phyloP scores from a whole-genome alignment of 2,113 vertebrate genomes.

The Seriola dumerili region DNA sequence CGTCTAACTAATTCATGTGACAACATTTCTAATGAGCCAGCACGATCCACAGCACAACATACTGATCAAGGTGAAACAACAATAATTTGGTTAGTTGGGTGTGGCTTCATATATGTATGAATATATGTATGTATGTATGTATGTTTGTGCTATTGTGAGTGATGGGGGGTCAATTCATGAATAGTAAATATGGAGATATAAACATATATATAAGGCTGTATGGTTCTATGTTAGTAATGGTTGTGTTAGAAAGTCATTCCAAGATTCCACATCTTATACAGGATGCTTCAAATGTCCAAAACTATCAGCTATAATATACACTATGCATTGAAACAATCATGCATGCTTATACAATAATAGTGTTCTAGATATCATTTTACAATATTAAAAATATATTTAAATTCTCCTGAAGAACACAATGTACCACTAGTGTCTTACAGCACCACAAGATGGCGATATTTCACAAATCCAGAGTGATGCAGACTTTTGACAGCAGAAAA shows the following conservation, averaged over 20 bases:
- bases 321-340: neutral
- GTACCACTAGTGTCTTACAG: constrained; percentile 23
- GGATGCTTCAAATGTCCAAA: neutral
- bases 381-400: constrained; percentile 27
- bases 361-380: neutral
- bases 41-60: neutral
- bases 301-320: neutral
- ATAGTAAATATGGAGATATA: neutral
- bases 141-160: neutral
- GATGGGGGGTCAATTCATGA: neutral
- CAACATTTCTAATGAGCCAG: neutral
- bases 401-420: constrained; percentile 49
- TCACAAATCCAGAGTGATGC: constrained; percentile 36
- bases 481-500: constrained; percentile 38
- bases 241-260: neutral
- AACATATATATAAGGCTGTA: neutral
- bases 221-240: neutral
- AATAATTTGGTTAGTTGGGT: neutral
- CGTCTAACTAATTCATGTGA: neutral
- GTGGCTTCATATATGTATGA: neutral
- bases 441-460: constrained; percentile 79
- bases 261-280: neutral
- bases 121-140: neutral
- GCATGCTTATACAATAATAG: neutral
- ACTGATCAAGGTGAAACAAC: neutral